These are phyloP conservation scores for Galeopsomyia nigrocyanea DNA, from an alignment of 2,888 invertebrate genomes.

Conservation along the genomic window DNA sequence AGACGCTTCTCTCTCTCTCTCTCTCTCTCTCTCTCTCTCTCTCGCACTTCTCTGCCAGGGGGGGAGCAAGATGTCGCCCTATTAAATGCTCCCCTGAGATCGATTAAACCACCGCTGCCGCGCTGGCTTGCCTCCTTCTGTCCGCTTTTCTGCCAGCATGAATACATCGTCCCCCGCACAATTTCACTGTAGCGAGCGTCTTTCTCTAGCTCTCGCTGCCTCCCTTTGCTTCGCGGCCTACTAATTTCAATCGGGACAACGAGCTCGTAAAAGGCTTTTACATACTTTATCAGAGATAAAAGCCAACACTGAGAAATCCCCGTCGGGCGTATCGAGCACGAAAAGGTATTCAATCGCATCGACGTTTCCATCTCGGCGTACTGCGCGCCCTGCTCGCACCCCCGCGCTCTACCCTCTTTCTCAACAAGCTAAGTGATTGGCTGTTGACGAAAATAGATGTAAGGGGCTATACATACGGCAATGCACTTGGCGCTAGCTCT, in stretches of 20 bases:
- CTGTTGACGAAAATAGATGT: slow-evolving; percentile 22
- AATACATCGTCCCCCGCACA: slow-evolving; percentile 2
- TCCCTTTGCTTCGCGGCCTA: neutral
- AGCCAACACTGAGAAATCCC: slow-evolving; percentile 2
- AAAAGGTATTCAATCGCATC: neutral
- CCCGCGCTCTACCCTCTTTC: neutral
- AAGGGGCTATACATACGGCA: slow-evolving; percentile 3
- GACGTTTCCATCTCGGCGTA: neutral
- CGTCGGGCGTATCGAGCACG: neutral
- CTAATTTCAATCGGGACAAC: too few relatives aligned
- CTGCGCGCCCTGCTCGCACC: too few relatives aligned
- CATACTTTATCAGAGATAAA: neutral
- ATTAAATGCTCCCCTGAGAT: slow-evolving; percentile 35
- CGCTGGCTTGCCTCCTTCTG: neutral
- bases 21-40: too few relatives aligned
- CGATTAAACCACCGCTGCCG: slow-evolving; percentile 21
- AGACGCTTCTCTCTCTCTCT: neutral
- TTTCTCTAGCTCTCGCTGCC: neutral
- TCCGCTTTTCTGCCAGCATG: neutral
- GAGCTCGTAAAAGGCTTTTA: too few relatives aligned
- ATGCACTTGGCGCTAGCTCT: neutral
- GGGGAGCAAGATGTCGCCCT: slow-evolving; percentile 17
- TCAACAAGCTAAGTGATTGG: slow-evolving; percentile 19
- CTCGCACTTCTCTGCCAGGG: neutral
- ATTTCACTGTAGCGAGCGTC: neutral